phyloP scores from a whole-genome alignment of 1,140 invertebrate species.

The Drosophila sulfurigaster region DNA sequence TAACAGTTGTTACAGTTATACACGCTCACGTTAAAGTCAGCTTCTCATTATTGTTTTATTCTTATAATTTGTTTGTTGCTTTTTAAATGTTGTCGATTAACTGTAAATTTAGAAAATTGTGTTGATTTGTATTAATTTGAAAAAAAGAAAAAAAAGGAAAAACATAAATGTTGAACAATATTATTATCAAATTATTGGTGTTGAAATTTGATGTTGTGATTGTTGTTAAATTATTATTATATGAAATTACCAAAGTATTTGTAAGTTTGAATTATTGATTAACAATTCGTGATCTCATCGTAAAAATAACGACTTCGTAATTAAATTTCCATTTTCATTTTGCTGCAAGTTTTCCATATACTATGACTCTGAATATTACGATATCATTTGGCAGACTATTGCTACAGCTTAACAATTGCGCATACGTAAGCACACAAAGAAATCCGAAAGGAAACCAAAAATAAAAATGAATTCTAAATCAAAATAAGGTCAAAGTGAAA shows the following conservation, averaged over 20 bases:
- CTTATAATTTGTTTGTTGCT: conserved; percentile 16
- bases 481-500: conserved; percentile 14
- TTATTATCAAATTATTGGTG: conserved; percentile 25
- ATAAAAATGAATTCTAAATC: conserved; percentile 9
- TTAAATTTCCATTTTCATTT: conserved; percentile 13
- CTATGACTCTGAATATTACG: conserved; percentile 1
- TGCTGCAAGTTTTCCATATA: conserved; percentile 26
- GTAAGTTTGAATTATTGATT: conserved; percentile 29
- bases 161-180: conserved; percentile 5
- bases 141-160: background rate
- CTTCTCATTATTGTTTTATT: conserved; percentile 1
- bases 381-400: conserved; percentile 33
- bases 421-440: conserved; percentile 74
- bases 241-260: conserved; percentile 33
- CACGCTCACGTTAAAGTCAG: conserved; percentile 5
- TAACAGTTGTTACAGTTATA: conserved; percentile 30
- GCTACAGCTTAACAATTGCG: conserved; percentile 54
- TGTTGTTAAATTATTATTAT: conserved; percentile 50
- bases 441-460: conserved; percentile 34
- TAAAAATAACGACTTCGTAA: background rate
- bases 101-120: conserved; percentile 33
- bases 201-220: conserved; percentile 59
- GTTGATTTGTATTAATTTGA: conserved; percentile 2
- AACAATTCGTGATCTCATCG: conserved; percentile 9
- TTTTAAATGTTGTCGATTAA: conserved; percentile 37